Evolutionary conservation across 2,113 vertebrate genomes (phyloP), one percentile per base, ranked within the genome.

Genomic region (Seriola rivoliana): DNA sequence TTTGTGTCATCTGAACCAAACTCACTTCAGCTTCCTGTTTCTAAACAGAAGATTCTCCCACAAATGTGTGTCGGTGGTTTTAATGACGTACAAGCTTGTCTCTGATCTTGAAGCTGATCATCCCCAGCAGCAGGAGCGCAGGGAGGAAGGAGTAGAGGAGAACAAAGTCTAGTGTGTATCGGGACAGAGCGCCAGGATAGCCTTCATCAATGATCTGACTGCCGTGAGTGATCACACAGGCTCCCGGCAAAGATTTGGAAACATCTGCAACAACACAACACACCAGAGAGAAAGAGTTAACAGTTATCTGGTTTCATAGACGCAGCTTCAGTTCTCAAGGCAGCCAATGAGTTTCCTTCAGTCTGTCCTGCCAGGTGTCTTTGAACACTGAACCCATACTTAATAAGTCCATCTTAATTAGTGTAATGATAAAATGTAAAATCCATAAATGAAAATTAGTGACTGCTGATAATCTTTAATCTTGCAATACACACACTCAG

Each of bases 141-240:
- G 98, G 98, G 48, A 99, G 64, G 84, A 99, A 99, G 81, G 96
- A 88, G 25, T 98, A 99, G 48, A 99, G 95, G 71, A 97, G 71
- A 2, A 98, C 52, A 78, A 99, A 97, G 93, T 99, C 90, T 0
- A 59, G 55, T 1, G 95, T 96, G 94, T 97, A 97, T 36, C 96
- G 92, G 5, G 95, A 95, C 25, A 93, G 59, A 8, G 97, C 98
- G 0, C 93, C 96, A 0, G 97, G 97, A 69, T 95, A 98, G 38
- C 88, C 96, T 19, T 74, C 40, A 0, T 99, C 97, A 21, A 99
- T 97, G 88, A 97, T 95, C 12, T 95, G 86, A 81, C 72, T 29
- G 1, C 98, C 98, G 3, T 95, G 72, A 32, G 91, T 95, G 80
- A 97, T 71, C 65, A 86, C 0, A 72, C 98, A 99, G 0, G 71